A percentile compares a stretch with the other conserved stretches of the same genome.
Conservation (phyloP, 2,797 vertebrate genomes). For the Chiropotes sagulatus region DNA sequence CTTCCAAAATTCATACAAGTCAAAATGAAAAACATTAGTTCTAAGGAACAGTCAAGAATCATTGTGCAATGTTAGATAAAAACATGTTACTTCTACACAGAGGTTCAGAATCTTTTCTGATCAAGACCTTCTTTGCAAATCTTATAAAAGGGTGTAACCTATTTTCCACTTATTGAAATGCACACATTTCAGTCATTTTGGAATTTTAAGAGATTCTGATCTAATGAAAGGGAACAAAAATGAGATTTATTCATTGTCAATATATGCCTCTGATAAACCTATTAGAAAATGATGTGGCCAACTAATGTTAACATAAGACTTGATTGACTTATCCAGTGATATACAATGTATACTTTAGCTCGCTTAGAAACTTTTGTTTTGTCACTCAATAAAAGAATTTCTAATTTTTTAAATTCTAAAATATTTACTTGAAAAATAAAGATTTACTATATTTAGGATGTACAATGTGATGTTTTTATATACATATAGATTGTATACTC, state of each 20-base stretch:
- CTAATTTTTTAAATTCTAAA: not conserved
- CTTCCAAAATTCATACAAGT: not conserved
- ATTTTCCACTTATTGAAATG: not conserved
- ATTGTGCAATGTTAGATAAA: not conserved
- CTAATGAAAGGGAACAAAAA: not conserved
- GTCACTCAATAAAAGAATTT: not conserved
- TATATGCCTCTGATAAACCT: not conserved
- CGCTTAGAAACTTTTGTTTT: not conserved
- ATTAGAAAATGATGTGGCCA: not conserved
- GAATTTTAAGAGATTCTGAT: not conserved
- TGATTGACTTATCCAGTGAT: not conserved
- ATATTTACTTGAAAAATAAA: not conserved
- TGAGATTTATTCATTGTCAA: not conserved
- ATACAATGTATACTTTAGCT: not conserved
- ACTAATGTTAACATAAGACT: not conserved
- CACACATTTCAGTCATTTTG: not conserved
- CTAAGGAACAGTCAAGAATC: not conserved
- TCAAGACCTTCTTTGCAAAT: not conserved
- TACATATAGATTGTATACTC: not conserved
- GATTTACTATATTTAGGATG: not conserved
- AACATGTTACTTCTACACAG: not conserved
- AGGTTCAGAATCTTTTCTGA: not conserved
- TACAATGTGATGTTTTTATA: not conserved
- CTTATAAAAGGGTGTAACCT: not conserved
- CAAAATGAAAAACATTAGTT: not conserved